Percentiles rank a stretch among this genome's conserved stretches.
phyloP scores from a whole-genome alignment of 1,140 invertebrate genomes.

The Drosophila hydei region DNA sequence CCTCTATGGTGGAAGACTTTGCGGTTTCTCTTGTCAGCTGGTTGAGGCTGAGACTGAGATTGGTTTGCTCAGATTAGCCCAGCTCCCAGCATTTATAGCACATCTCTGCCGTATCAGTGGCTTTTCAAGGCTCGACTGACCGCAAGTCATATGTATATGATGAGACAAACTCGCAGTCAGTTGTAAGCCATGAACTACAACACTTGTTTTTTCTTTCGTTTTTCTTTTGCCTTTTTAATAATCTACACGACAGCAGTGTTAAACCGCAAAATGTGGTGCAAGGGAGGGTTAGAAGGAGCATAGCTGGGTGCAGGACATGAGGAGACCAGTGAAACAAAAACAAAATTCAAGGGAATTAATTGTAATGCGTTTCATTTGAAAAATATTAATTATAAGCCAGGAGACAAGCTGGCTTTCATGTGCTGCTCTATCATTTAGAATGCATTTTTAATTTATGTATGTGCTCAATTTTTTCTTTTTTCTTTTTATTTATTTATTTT shows the following conservation, averaged over 20 bases:
- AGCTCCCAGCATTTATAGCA: neutral
- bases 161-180: too few relatives aligned
- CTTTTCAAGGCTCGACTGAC: too few relatives aligned
- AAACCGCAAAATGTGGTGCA: conserved; percentile 62
- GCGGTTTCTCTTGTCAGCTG: conserved; percentile 6
- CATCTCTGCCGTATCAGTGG: too few relatives aligned
- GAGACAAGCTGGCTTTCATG: conserved; percentile 10
- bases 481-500: conserved; percentile 25
- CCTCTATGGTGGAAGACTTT: neutral
- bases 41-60: conserved; percentile 1
- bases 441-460: conserved; percentile 48
- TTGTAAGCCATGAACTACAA: too few relatives aligned
- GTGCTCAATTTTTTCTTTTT: conserved; percentile 18
- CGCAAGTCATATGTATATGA: too few relatives aligned
- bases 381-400: conserved; percentile 76
- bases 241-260: conserved; percentile 69
- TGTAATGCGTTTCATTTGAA: conserved; percentile 75
- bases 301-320: conserved; percentile 10
- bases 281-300: conserved; percentile 25
- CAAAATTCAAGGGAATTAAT: conserved; percentile 40
- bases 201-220: conserved; percentile 12
- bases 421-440: conserved; percentile 26
- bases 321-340: too few relatives aligned
- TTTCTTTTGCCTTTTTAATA: conserved; percentile 34
- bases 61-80: neutral